phyloP scores from a whole-genome alignment of 2,113 vertebrate genomes.

The Sylvietta virens region DNA sequence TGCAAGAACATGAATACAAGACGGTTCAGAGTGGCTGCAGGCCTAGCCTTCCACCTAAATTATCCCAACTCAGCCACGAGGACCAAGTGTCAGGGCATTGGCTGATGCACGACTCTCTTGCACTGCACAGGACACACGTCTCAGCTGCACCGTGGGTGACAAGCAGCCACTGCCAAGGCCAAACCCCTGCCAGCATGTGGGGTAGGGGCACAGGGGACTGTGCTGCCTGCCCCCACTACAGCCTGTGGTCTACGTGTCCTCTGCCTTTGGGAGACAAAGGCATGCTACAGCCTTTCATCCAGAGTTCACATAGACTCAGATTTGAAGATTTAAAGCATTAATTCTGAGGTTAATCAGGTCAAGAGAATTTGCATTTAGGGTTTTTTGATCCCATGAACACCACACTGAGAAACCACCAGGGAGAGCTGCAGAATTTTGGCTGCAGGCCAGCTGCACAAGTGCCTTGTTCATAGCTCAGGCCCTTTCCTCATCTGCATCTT shows the following conservation, averaged over 20 bases:
- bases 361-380: not conserved
- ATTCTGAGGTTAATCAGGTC: not conserved
- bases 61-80: not conserved
- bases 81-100: not conserved
- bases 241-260: accelerated
- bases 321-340: not conserved
- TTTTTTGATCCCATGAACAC: not conserved
- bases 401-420: not conserved
- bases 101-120: not conserved
- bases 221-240: accelerated
- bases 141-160: not conserved
- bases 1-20: not conserved
- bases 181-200: accelerated
- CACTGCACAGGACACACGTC: not conserved
- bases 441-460: not conserved
- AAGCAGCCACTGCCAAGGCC: not conserved
- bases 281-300: not conserved
- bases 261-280: not conserved
- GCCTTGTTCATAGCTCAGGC: accelerated
- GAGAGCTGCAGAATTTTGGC: not conserved
- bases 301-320: not conserved
- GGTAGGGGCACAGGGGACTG: not conserved
- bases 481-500: not conserved
- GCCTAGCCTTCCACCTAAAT: not conserved
- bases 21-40: not conserved